Percentiles rank a stretch among this genome's conserved stretches.
phyloP scores from a whole-genome alignment of 2,113 vertebrate species.

The Callithrix jacchus region DNA sequence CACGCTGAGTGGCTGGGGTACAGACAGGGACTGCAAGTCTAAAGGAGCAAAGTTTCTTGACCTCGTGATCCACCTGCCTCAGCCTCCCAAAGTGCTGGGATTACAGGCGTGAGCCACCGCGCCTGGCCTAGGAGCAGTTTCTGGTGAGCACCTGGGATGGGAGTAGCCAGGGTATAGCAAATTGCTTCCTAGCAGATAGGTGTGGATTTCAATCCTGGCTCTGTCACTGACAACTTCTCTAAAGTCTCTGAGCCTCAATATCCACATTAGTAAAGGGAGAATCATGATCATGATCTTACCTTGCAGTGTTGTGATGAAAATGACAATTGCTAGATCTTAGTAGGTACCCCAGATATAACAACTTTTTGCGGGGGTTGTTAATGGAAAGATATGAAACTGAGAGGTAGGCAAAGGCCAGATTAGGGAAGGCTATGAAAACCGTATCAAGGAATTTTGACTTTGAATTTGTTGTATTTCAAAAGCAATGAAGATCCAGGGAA shows the following conservation, averaged over 20 bases:
- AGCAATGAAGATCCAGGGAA: neutral
- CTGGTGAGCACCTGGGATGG: neutral
- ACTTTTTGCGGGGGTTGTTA: neutral
- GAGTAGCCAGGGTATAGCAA: neutral
- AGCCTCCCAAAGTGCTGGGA: too few relatives aligned
- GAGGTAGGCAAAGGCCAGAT: neutral
- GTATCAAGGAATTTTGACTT: neutral
- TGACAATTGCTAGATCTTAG: neutral
- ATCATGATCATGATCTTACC: neutral
- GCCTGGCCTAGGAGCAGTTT: neutral
- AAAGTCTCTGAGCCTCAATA: neutral
- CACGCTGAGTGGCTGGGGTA: neutral
- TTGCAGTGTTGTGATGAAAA: neutral
- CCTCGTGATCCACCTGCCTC: too few relatives aligned
- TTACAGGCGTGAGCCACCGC: too few relatives aligned
- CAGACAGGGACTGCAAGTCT: neutral
- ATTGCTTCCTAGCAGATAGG: neutral
- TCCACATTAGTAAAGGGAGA: neutral
- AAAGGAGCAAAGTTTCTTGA: neutral
- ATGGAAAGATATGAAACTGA: neutral
- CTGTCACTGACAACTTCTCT: neutral
- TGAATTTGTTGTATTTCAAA: slow-evolving; percentile 16
- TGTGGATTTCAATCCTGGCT: neutral
- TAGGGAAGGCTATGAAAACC: neutral
- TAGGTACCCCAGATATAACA: neutral